Conservation (phyloP, 2,797 vertebrate species). For the Petrocephalus schoutedeni region DNA sequence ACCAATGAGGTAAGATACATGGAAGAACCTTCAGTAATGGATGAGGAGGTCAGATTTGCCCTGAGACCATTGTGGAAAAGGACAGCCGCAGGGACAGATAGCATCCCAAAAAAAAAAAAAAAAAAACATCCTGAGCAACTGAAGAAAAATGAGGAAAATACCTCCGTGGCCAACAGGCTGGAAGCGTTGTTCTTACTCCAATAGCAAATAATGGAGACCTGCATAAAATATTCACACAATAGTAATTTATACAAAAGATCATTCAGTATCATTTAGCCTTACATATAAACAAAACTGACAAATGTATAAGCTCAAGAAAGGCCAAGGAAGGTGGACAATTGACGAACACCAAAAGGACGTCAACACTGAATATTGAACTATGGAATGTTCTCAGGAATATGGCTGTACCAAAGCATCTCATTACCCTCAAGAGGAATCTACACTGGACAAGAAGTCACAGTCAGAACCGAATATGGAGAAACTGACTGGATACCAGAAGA, state of each 20-base stretch:
- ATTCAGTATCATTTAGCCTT: not conserved
- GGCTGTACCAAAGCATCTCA: not conserved
- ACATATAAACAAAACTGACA: not conserved
- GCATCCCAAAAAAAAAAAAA: not conserved
- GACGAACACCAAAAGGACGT: not conserved
- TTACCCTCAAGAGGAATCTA: not conserved
- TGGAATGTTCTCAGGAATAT: not conserved
- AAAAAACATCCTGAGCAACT: not conserved
- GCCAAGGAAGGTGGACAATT: not conserved
- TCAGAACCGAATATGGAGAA: not conserved
- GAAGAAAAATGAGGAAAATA: not conserved
- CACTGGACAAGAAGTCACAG: not conserved
- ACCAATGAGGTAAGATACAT: not conserved
- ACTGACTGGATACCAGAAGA: not conserved
- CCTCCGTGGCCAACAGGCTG: not conserved
- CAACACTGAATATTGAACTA: not conserved
- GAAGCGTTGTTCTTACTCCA: not conserved
- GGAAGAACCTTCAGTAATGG: not conserved
- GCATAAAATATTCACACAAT: not conserved
- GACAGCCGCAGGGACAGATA: not conserved
- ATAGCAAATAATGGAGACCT: not conserved
- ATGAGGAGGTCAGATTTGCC: not conserved
- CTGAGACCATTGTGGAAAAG: not conserved
- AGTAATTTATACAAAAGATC: not conserved
- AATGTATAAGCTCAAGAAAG: not conserved